A percentile compares a stretch with the other conserved stretches of the same genome.
Evolutionary conservation across 2,113 vertebrate genomes (phyloP).

Genomic region (Leuciscus idus): DNA sequence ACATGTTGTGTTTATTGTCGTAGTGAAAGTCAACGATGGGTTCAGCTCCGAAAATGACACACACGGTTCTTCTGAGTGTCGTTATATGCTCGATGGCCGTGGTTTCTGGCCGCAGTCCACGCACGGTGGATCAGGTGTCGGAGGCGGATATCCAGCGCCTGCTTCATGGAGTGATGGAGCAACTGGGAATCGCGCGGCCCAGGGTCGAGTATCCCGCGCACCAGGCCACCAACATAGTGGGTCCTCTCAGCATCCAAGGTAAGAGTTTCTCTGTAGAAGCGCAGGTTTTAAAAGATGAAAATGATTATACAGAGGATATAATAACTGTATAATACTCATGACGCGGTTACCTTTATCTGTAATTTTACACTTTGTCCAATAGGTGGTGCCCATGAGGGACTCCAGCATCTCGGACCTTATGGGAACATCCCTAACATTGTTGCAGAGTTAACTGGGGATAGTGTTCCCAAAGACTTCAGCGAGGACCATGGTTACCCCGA

Average conservation of each 20-base stretch:
- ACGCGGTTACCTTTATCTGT: not conserved
- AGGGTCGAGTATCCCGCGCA: conserved; percentile 95
- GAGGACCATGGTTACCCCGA: conserved; percentile 97
- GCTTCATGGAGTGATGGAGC: conserved; percentile 96
- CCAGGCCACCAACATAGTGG: conserved; percentile 93
- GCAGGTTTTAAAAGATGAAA: not conserved
- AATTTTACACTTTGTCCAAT: conserved; percentile 55
- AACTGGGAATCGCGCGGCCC: conserved; percentile 92
- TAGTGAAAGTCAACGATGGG: conserved; percentile 54
- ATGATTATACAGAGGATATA: not conserved
- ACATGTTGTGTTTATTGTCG: not conserved
- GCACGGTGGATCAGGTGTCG: conserved; percentile 84
- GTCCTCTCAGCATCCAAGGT: conserved; percentile 98
- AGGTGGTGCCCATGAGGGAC: conserved; percentile 96
- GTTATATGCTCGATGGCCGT: conserved; percentile 72
- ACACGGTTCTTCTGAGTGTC: conserved; percentile 70
- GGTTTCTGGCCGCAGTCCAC: conserved; percentile 79
- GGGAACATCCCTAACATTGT: conserved; percentile 98
- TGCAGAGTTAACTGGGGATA: conserved; percentile 94
- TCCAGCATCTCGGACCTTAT: conserved; percentile 96
- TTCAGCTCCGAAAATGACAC: conserved; percentile 55
- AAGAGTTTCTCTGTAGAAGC: not conserved
- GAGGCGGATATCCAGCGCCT: conserved; percentile 94
- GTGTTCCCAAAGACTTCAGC: conserved; percentile 92
- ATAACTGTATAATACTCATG: not conserved